Base-by-base conservation (phyloP, 2,888 invertebrate species). In the Malacosoma neustria region DNA sequence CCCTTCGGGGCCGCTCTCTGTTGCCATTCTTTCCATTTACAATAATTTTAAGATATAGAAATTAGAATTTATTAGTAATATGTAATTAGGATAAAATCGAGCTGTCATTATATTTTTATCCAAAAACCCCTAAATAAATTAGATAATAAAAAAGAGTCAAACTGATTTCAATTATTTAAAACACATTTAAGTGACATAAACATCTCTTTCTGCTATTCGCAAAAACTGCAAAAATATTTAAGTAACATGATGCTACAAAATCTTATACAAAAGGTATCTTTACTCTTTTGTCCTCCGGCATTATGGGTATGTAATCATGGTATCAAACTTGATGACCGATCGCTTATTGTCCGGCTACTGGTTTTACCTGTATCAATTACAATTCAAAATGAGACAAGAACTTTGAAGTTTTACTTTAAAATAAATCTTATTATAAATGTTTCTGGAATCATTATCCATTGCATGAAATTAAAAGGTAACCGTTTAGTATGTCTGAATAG, bases 291-390 rank as follows among this genome's bases (percentile, higher is more conserved):
- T 32, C 42, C 41, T 34, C 41, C 38, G 44, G 45, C 49, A 41
- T 32, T 35, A 39, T 38, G 36, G 37, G 35, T 37, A 43, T 66
- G 69, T 67, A 79, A 79, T 80, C 81, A 74, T 68, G 49, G 41
- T 57, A 77, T 79, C 77, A 76, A 73, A 73, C 67, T 58, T 66
- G 68, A 75, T 79, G 80, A 81, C 72, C 72, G 80, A 84, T 84
- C 72, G 68, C 71, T 76, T 72, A 79, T 80, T 81, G 82, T 80
- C 72, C 48, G 49, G 79, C 84, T 82, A 82, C 84, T 58, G 73
- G 84, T 76, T 61, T 84, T 84, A 67, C 68, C 62, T 58, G 55
- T 42, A 36, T 41, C 39, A 34, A 32, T 22, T 5, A 5, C 5
- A 22, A 22, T 5, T 9, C 22, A 22, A 22, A 22, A 22, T 9